Base-by-base conservation (phyloP, 2,113 vertebrate species). In the Triplophysa tibetana region DNA sequence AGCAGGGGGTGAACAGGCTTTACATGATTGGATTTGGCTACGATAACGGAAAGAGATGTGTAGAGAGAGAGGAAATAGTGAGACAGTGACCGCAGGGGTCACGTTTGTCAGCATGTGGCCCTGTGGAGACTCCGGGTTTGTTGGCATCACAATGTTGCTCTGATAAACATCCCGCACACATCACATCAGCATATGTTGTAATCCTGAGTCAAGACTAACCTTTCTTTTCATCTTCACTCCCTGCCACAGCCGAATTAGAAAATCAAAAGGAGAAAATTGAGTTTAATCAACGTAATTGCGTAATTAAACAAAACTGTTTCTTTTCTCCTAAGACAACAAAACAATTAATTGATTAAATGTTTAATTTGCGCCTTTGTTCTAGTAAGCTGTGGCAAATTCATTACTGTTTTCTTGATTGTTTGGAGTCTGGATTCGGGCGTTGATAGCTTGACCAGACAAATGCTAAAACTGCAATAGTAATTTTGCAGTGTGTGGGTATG, bases 11-110 rank as follows among this genome's bases (percentile, higher is more conserved):
- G 68, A 48, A 50, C 50, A 81, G 41, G 74, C 7, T 82, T 80
- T 80, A 85, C 70, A 80, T 41, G 84, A 87, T 88, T 86, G 80
- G 84, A 87, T 87, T 82, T 86, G 78, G 62, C 82, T 81, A 21
- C 2, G 33, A 75, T 85, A 81, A 80, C 77, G 54, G 45, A 4
- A 26, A 21, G 77, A 48, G 26, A 70, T 45, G 33, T 17, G 66
- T 7, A 70, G 41, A 77, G 12, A 54, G 21, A 58, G 52, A 48
- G 76, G 66, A 16, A 50, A 79, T 33, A 62, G 66, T 48, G 41
- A 26, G 67, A 62, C 24, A 17, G 33, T 33, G 45, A 60, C 58
- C 5, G 64, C 38, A 63, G 54, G 48, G 69, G 61, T 80, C 68
- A 77, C 2, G 24, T 75, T 75, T 72, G 81, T 76, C 74, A 62